These are phyloP conservation scores for Strigamia maritima DNA, from an alignment of 2,888 invertebrate genomes.

Conservation along the genomic window DNA sequence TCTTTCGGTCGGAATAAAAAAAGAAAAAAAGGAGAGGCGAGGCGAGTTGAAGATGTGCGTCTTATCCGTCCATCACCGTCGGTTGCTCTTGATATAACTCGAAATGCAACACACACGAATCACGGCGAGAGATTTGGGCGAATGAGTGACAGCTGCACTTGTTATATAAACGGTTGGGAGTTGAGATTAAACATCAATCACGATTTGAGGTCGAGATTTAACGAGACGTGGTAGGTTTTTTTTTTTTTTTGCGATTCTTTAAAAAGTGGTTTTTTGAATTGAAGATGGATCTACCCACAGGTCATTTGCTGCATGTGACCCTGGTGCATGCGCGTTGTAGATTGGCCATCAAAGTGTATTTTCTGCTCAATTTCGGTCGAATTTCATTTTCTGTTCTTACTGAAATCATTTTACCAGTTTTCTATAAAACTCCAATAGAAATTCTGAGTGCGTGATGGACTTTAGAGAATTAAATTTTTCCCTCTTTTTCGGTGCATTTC, in stretches of 20 bases:
- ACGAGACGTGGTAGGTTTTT: neutral
- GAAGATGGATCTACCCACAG: neutral
- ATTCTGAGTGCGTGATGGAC: neutral
- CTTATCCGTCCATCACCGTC: neutral
- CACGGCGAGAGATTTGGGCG: neutral
- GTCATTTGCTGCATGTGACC: neutral
- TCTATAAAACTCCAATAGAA: slow-evolving; percentile 8
- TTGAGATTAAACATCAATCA: slow-evolving; percentile 22
- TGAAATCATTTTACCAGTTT: neutral
- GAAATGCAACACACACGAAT: neutral
- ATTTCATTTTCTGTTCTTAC: slow-evolving; percentile 23
- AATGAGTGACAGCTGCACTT: neutral
- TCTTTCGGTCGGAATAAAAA: neutral
- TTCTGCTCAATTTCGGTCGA: slow-evolving; percentile 29
- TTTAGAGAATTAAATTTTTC: slow-evolving; percentile 15
- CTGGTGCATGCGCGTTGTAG: neutral
- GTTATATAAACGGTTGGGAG: neutral
- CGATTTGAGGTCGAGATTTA: neutral
- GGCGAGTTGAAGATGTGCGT: neutral
- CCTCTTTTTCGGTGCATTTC: neutral
- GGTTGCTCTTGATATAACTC: neutral
- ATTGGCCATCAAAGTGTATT: slow-evolving; percentile 27
- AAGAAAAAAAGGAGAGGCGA: neutral
- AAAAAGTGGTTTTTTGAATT: neutral
- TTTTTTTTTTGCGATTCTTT: neutral